A percentile compares a stretch with the other conserved stretches of the same genome.
Conservation (phyloP, 2,888 invertebrate genomes). For the Desoria tigrina region DNA sequence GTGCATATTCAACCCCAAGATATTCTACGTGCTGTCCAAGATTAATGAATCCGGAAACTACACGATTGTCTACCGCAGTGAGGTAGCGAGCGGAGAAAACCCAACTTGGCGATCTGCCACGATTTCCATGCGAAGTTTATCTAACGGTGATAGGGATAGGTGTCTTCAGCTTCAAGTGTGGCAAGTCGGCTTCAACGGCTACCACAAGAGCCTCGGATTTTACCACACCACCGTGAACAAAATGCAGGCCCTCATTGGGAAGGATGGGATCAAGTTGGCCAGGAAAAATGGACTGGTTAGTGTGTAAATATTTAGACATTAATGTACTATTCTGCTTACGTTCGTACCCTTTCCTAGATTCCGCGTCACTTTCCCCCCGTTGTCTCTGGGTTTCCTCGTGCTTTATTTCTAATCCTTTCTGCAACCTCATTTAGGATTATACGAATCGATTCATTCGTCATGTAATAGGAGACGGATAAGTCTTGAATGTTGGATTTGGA, state of each 20-base stretch:
- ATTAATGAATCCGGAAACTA: constrained; percentile 57
- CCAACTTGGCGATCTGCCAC: constrained; percentile 62
- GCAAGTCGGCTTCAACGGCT: constrained; percentile 43
- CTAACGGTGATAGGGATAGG: constrained; percentile 57
- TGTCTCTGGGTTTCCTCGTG: too few species aligned
- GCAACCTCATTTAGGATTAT: too few species aligned
- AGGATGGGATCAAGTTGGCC: constrained; percentile 35
- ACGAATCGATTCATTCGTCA: too few species aligned
- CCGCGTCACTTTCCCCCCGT: too few species aligned
- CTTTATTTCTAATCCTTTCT: too few species aligned
- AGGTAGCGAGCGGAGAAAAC: constrained; percentile 58
- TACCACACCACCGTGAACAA: constrained; percentile 40
- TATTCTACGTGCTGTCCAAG: constrained; percentile 55
- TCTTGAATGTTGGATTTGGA: too few species aligned
- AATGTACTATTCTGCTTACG: background rate
- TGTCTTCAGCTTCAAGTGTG: constrained; percentile 35
- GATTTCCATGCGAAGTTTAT: constrained; percentile 59
- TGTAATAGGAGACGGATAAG: too few species aligned
- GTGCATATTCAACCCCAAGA: constrained; percentile 47
- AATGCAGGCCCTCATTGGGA: constrained; percentile 30
- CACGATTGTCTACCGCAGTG: constrained; percentile 62
- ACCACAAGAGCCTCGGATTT: constrained; percentile 34
- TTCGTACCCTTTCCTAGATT: background rate
- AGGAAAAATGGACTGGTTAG: constrained; percentile 47
- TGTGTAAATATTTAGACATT: constrained; percentile 21